Percentiles rank a stretch among this genome's conserved stretches.
phyloP scores from a whole-genome alignment of 1,140 invertebrate species.

The Halesus radiatus region DNA sequence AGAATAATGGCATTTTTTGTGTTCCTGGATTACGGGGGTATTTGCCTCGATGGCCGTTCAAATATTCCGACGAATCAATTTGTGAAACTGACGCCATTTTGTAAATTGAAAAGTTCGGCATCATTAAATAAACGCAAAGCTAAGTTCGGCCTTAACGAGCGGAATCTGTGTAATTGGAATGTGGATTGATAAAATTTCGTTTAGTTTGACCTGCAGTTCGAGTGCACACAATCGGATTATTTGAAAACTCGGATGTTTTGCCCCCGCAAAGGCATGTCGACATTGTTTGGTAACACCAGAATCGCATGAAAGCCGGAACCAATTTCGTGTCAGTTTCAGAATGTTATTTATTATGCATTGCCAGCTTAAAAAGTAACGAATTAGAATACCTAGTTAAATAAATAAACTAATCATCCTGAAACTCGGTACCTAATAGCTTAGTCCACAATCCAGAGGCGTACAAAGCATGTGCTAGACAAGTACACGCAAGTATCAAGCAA shows the following conservation, averaged over 20 bases:
- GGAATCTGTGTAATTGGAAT: conserved; percentile 17
- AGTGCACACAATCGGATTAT: neutral
- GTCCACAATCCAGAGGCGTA: no score
- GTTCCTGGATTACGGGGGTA: neutral
- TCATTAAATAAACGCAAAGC: conserved; percentile 25
- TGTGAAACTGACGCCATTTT: conserved; percentile 28
- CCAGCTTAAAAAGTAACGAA: no score
- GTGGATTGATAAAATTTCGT: conserved; percentile 42
- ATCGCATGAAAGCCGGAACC: no score
- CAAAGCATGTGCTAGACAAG: no score
- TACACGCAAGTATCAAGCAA: no score
- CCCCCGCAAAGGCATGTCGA: no score
- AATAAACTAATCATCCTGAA: no score
- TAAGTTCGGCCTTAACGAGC: neutral
- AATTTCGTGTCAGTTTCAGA: no score
- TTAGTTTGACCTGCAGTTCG: neutral
- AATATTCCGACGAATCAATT: conserved; percentile 35
- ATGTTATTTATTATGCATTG: no score
- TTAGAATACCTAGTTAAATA: no score
- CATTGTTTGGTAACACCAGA: no score
- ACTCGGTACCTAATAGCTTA: no score
- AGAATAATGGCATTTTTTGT: conserved; percentile 5
- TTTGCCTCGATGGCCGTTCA: conserved; percentile 10
- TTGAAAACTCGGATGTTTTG: neutral
- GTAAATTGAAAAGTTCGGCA: conserved; percentile 33